phyloP scores from a whole-genome alignment of 2,888 invertebrate species.

The Synergus japonicus region DNA sequence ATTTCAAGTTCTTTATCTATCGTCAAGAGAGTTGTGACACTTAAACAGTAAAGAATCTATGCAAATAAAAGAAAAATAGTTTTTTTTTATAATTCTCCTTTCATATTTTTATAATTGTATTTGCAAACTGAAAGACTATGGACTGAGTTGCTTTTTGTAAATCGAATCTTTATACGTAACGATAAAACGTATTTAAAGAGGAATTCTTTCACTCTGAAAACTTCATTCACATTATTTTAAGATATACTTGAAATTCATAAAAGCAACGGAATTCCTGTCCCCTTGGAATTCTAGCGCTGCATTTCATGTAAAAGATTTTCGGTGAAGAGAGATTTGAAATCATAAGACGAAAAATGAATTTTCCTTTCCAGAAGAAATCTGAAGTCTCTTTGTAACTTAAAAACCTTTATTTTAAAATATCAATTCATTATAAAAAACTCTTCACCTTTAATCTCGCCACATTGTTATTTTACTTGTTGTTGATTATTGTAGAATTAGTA shows the following conservation, averaged over 20 bases:
- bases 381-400: neutral
- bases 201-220: slow-evolving; percentile 9
- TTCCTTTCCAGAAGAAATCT: neutral
- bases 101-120: slow-evolving; percentile 19
- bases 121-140: slow-evolving; percentile 16
- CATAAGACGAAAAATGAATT: neutral
- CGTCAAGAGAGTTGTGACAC: neutral
- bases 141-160: slow-evolving; percentile 26
- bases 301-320: slow-evolving; percentile 16
- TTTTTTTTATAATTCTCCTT: neutral
- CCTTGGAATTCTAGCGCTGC: slow-evolving; percentile 10
- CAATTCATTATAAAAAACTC: slow-evolving; percentile 9
- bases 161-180: neutral
- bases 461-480: slow-evolving; percentile 74
- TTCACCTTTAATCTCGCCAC: slow-evolving; percentile 61
- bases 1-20: neutral
- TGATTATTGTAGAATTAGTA: slow-evolving; percentile 70
- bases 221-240: slow-evolving; percentile 10
- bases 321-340: slow-evolving; percentile 14
- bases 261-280: slow-evolving; percentile 5
- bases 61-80: neutral
- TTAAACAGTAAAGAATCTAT: neutral
- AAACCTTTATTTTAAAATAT: no score
- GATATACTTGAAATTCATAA: neutral
- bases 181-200: neutral